Conservation (phyloP, 2,113 vertebrate species). For the Manacus vitellinus region DNA sequence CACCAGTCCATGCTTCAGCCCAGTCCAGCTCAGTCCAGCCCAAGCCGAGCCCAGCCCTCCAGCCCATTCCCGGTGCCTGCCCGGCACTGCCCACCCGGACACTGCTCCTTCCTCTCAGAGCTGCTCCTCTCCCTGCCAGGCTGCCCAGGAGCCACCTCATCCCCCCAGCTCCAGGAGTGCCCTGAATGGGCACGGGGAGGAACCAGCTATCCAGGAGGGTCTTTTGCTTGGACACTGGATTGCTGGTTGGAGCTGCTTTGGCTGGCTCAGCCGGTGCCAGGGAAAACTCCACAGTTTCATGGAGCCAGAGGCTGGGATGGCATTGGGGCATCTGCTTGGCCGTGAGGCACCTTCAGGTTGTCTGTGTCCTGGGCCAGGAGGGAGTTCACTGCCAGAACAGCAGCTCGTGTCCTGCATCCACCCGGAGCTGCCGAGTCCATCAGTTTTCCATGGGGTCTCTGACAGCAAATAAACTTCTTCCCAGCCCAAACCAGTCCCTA, state of each 20-base stretch:
- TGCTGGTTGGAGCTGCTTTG: accelerated
- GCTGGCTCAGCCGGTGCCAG: neutral
- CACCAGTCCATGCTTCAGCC: no score
- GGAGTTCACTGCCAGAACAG: neutral
- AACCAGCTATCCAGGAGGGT: no score
- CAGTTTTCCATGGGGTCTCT: neutral
- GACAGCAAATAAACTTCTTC: neutral
- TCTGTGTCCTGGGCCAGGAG: neutral
- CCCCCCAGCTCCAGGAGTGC: neutral
- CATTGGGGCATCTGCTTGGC: neutral
- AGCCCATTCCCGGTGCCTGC: accelerated
- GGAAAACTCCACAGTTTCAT: neutral
- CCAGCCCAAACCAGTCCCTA: neutral
- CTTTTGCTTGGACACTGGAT: neutral
- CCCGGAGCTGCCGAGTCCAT: accelerated
- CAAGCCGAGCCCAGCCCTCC: no score
- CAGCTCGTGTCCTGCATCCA: neutral
- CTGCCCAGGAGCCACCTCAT: accelerated
- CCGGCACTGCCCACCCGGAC: neutral
- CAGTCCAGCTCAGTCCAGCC: no score
- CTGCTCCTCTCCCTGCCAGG: neutral
- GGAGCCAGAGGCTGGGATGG: neutral
- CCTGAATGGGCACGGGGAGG: neutral
- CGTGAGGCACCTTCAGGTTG: neutral
- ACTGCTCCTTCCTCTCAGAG: neutral